Base-by-base conservation (phyloP, 1,140 invertebrate species). In the Tetramorium parvispinum region DNA sequence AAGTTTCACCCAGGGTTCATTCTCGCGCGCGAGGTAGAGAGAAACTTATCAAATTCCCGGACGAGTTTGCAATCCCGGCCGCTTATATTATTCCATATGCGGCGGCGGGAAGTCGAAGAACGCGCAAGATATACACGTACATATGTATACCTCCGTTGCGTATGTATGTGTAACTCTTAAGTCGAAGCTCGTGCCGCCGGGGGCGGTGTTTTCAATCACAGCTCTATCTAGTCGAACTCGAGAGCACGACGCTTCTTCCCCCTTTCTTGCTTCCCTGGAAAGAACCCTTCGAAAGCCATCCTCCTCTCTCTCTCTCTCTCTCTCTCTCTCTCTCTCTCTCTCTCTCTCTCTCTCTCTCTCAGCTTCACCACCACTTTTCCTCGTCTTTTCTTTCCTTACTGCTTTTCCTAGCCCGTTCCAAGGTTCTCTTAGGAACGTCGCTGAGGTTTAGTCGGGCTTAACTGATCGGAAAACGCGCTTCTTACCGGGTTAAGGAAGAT, bases 191-290 rank as follows among this genome's bases (percentile, higher is more conserved):
- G 68, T 89, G 85, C 70, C 77, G 93, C 94, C 92, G 63, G 73
- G 86, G 91, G 94, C 93, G 68, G 89, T 93, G 90, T 94, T 94
- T 95, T 94, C 94, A 95, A 95, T 95, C 94, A 93, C 92, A 88
- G 88, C 91, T 95, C 93, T 93, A 94, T 95, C 94, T 92, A 93
- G 88, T 89, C 91, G 88, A 92, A 85, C 88, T 86, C 81, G 82
- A 83, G 55, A 77, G 77, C 75, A 51, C 37, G 76, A 43, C 68
- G 77, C 78, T 81, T 85, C 83, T 81, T 82, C 83, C 68, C 68
- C 75, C 79, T 78, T 51, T 55, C 70, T 77, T 86, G 55, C 78
- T 55, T 78, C 76, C n/a, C n/a, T n/a, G 43, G 46, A 32, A 71
- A 53, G 46, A 37, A 82, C 49, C 57, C 27, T 37, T 75, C 55